These are phyloP conservation scores for Aspiorhynchus laticeps DNA, from an alignment of 2,113 vertebrate species.

Conservation along the genomic window DNA sequence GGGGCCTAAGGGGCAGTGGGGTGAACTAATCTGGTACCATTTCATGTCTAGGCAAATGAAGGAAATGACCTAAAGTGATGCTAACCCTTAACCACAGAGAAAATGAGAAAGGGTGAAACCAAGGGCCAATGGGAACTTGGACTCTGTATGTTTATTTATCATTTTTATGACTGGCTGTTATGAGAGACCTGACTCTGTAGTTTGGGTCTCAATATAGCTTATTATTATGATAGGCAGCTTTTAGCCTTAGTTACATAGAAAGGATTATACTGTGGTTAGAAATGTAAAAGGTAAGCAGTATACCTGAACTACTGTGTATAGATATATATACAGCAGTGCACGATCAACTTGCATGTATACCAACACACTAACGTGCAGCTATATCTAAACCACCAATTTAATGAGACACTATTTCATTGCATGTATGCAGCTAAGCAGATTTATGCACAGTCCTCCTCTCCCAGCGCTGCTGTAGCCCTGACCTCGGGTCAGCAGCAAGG, in stretches of 20 bases:
- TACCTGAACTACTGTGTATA: neutral
- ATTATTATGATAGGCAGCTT: slow-evolving; percentile 17
- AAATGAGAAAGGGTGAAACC: slow-evolving; percentile 55
- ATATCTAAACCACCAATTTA: slow-evolving; percentile 27
- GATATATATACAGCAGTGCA: neutral
- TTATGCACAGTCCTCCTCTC: slow-evolving; percentile 68
- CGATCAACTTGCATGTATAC: neutral
- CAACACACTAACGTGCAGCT: neutral
- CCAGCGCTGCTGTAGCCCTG: slow-evolving; percentile 62
- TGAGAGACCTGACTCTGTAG: neutral
- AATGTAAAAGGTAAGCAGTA: slow-evolving; percentile 23
- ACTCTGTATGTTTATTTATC: neutral
- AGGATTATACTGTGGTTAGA: neutral
- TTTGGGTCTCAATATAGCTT: neutral
- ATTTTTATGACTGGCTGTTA: slow-evolving; percentile 36
- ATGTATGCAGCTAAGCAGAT: slow-evolving; percentile 61
- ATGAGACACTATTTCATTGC: slow-evolving; percentile 37
- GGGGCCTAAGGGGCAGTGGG: slow-evolving; percentile 52
- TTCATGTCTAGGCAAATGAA: slow-evolving; percentile 58
- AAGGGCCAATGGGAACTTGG: slow-evolving; percentile 29
- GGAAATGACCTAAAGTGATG: slow-evolving; percentile 70
- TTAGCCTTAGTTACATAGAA: slow-evolving; percentile 15
- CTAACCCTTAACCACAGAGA: slow-evolving; percentile 62
- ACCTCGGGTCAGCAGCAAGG: slow-evolving; percentile 69
- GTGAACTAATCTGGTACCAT: slow-evolving; percentile 63